Percentiles rank a stretch among this genome's conserved stretches.
Evolutionary conservation across 2,113 vertebrate species (phyloP).

Genomic region (Scytalopus superciliaris): DNA sequence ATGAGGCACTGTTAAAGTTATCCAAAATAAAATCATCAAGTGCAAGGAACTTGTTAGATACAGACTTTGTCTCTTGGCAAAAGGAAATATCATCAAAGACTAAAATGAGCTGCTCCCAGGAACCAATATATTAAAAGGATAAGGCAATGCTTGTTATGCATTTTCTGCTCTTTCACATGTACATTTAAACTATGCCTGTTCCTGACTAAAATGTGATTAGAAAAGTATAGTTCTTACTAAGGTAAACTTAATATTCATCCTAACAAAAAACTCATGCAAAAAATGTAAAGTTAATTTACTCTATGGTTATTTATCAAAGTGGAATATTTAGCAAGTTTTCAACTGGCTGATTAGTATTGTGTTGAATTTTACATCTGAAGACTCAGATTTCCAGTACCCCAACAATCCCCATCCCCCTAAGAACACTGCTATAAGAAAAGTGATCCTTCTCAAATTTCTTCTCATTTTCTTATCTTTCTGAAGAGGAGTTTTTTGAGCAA

Average conservation of each 20-base stretch:
- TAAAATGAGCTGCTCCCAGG: background rate
- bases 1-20: background rate
- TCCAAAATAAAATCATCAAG: constrained; percentile 26
- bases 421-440: background rate
- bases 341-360: background rate
- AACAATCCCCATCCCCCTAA: rapidly evolving
- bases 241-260: background rate
- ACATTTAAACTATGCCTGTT: background rate
- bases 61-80: background rate
- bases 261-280: background rate
- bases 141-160: background rate
- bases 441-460: background rate
- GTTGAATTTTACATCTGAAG: background rate
- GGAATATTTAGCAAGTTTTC: background rate
- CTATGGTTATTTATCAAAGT: background rate
- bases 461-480: background rate
- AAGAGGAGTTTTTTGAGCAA: rapidly evolving
- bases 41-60: background rate
- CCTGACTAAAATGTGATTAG: background rate
- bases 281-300: background rate
- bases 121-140: background rate
- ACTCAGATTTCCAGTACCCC: background rate
- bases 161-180: rapidly evolving
- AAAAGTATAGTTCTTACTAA: background rate
- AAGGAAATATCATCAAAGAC: background rate